phyloP scores from a whole-genome alignment of 2,888 invertebrate species.

The Chaetogeoica ovagalla region DNA sequence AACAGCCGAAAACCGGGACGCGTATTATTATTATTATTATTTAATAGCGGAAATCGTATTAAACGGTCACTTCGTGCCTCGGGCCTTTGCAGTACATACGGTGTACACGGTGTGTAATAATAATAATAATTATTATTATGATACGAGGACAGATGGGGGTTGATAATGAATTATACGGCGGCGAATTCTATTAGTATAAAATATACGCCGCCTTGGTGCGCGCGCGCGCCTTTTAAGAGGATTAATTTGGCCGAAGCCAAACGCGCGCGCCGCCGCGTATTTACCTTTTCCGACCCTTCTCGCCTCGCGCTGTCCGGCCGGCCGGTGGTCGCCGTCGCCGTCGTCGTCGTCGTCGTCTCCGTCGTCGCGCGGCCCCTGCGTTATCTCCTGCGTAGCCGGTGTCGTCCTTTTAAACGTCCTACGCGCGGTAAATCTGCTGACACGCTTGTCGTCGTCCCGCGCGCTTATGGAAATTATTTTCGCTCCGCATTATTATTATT shows the following conservation, averaged over 20 bases:
- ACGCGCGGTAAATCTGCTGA: constrained; percentile 34
- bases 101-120: background rate
- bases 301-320: background rate
- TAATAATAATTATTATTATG: background rate
- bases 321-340: background rate
- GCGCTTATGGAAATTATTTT: constrained; percentile 37
- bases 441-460: constrained; percentile 30
- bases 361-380: no score
- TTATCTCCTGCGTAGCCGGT: no score
- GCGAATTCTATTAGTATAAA: constrained; percentile 51
- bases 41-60: no score
- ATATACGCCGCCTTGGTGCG: constrained; percentile 27
- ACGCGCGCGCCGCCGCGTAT: constrained; percentile 40
- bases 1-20: no score
- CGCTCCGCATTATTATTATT: no score
- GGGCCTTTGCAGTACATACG: no score
- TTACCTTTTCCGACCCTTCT: constrained; percentile 51
- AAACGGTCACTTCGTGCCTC: no score
- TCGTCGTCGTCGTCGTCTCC: background rate
- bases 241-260: constrained; percentile 49
- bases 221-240: constrained; percentile 47
- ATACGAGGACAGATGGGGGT: background rate
- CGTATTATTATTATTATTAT: no score
- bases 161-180: constrained; percentile 45
- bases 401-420: constrained; percentile 49